A percentile compares a stretch with the other conserved stretches of the same genome.
These are phyloP conservation scores for Meiosimyza decipiens DNA, from an alignment of 2,888 invertebrate genomes.

Conservation along the genomic window DNA sequence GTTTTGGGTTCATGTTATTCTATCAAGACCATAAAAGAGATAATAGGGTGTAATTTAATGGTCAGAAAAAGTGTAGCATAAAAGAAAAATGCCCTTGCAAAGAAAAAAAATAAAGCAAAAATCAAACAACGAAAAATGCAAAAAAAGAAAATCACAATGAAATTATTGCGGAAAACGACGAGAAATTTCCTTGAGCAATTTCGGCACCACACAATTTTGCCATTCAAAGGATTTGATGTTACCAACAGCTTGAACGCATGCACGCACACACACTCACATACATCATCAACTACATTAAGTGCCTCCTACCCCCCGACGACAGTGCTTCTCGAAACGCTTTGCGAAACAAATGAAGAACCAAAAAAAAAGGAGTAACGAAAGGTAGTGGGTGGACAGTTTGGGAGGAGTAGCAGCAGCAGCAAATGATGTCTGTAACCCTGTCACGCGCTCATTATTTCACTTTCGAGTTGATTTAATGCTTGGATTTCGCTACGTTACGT, in stretches of 20 bases:
- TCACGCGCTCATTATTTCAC: constrained; percentile 12
- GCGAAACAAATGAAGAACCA: no score
- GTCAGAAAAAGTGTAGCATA: neutral
- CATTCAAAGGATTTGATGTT: neutral
- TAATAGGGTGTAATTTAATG: neutral
- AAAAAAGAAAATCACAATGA: no score
- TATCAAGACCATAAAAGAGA: neutral
- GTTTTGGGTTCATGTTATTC: neutral
- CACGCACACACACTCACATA: no score
- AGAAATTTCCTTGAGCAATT: neutral
- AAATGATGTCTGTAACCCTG: neutral
- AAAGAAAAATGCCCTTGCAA: neutral
- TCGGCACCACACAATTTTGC: neutral
- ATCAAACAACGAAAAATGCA: no score
- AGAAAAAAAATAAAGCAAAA: no score
- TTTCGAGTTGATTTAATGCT: constrained; percentile 5
- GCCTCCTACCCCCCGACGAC: no score
- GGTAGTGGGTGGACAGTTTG: no score
- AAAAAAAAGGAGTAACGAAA: no score
- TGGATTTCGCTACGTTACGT: constrained; percentile 1
- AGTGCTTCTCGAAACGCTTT: no score
- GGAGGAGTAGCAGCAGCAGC: neutral
- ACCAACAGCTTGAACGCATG: neutral
- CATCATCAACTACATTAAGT: no score
- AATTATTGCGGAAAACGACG: no score